Evolutionary conservation across 2,113 vertebrate genomes (phyloP), one percentile per base, ranked within the genome.

Genomic region (Halichoeres trimaculatus): DNA sequence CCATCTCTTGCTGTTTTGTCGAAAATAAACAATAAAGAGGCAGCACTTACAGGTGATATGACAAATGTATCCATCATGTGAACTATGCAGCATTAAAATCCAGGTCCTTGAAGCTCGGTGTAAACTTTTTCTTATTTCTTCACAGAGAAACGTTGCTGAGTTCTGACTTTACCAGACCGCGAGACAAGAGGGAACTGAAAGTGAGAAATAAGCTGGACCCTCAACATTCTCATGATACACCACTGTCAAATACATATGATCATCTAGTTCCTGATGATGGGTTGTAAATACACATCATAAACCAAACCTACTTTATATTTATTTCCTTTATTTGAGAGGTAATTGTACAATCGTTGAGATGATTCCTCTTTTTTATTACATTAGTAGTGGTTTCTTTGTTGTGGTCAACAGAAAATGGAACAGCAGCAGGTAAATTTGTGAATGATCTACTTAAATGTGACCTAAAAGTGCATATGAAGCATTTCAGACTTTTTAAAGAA

Each of bases 151-250:
- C 9, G 78, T 69, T 41, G 24, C 67, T 23, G 51, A 61, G 78
- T 66, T n/a, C 70, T 74, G 59, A 78, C 88, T 80, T 80, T 76
- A 65, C 38, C 56, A 68, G 36, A 65, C 70, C 84, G 88, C 78
- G 78, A 14, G 40, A 41, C 40, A 2, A 41, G 76, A 89, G 90
- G 90, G 90, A 91, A 91, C 73, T 89, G 90, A 91, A 88, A 92
- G 70, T 81, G 83, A 81, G 72, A 80, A 78, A 83, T 45, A 67
- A 66, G 73, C 65, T 66, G 58, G 82, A 88, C 65, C 56, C 59
- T 38, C 52, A 43, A 36, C 47, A 54, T 73, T 23, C 75, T 80
- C 59, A 59, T 61, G 56, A 71, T 78, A 83, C 51, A 63, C 75
- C 53, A 11, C 75, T 70, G 64, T 66, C 57, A 70, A 63, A 80